These are phyloP conservation scores for Nothura maculosa DNA, from an alignment of 2,797 vertebrate genomes.

Conservation along the genomic window DNA sequence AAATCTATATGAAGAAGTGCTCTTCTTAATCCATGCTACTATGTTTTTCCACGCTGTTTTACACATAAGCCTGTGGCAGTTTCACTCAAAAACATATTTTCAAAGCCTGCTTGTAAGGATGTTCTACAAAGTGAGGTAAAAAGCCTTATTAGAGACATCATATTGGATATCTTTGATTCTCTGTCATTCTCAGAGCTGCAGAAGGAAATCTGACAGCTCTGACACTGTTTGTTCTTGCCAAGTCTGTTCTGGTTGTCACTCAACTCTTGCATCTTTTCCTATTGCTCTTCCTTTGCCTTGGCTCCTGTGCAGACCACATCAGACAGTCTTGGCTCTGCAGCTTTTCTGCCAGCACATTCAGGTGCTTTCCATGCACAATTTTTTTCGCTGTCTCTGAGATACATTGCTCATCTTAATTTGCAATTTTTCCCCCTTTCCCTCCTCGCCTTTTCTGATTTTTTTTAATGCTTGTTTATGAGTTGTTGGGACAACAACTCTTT, in stretches of 20 bases:
- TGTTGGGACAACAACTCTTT: not conserved
- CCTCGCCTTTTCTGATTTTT: not conserved
- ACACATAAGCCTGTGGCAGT: not conserved
- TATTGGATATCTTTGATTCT: not conserved
- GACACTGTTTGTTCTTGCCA: not conserved
- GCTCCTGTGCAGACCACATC: not conserved
- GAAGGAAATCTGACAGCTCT: not conserved
- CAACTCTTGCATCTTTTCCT: not conserved
- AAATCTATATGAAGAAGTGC: not conserved
- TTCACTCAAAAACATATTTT: not conserved
- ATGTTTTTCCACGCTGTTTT: not conserved
- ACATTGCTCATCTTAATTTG: not conserved
- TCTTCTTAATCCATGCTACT: not conserved
- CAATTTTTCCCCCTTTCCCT: not conserved
- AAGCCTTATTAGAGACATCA: not conserved
- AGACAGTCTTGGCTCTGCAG: not conserved
- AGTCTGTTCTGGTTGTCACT: accelerated
- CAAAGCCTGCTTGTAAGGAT: not conserved
- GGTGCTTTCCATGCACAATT: not conserved
- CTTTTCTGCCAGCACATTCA: not conserved
- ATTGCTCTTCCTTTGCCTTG: not conserved
- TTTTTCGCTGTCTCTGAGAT: not conserved
- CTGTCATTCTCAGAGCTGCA: not conserved
- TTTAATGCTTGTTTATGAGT: not conserved
- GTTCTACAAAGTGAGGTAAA: not conserved